A percentile compares a stretch with the other conserved stretches of the same genome.
phyloP scores from a whole-genome alignment of 1,140 invertebrate species.

The Zaprionus vittiger region DNA sequence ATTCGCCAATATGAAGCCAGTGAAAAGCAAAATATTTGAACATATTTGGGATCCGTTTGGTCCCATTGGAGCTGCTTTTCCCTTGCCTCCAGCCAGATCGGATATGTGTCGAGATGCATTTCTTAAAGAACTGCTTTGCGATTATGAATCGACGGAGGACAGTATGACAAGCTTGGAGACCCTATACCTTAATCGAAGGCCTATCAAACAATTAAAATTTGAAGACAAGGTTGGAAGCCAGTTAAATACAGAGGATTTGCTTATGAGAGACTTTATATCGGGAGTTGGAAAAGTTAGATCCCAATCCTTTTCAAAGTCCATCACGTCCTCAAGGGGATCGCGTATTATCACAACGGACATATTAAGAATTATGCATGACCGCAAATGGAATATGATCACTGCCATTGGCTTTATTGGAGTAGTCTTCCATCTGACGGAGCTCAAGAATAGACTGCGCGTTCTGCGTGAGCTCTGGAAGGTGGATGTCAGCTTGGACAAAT shows the following conservation, averaged over 20 bases:
- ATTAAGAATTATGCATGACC: constrained; percentile 28
- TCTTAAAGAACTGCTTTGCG: constrained; percentile 7
- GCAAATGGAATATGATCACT: constrained; percentile 20
- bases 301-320: too few relatives aligned
- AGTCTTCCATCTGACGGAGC: constrained; percentile 22
- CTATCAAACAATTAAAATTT: too few relatives aligned
- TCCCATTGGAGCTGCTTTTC: background rate
- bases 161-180: background rate
- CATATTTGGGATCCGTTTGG: too few relatives aligned
- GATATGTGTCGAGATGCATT: constrained; percentile 32
- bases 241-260: too few relatives aligned
- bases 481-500: constrained; percentile 9
- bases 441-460: constrained; percentile 16
- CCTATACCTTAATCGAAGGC: too few relatives aligned
- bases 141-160: background rate
- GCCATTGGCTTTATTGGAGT: constrained; percentile 38
- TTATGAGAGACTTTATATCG: background rate
- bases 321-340: too few relatives aligned
- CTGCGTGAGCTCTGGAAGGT: constrained; percentile 27
- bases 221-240: background rate
- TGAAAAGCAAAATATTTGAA: too few relatives aligned
- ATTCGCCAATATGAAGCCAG: background rate
- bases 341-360: background rate
- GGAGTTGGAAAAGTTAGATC: too few relatives aligned
- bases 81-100: background rate